phyloP scores from a whole-genome alignment of 2,113 vertebrate species.

The Donacobius atricapilla region DNA sequence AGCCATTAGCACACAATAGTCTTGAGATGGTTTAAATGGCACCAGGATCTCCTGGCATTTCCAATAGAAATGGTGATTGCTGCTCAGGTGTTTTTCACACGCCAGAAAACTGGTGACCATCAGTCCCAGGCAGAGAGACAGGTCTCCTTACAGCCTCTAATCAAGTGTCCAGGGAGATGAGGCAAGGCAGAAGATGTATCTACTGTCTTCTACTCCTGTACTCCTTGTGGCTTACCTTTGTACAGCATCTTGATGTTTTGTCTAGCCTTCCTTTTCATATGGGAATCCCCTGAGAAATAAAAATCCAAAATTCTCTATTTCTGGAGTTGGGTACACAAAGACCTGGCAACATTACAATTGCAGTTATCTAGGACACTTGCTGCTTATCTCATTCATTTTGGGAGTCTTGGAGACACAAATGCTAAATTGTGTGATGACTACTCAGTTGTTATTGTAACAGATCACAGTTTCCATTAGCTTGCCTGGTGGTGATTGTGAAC shows the following conservation, averaged over 20 bases:
- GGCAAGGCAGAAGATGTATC: neutral
- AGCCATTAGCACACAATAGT: neutral
- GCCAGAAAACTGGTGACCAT: neutral
- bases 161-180: neutral
- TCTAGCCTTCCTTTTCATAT: neutral
- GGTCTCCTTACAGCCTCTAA: neutral
- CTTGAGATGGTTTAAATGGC: neutral
- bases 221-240: neutral
- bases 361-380: neutral
- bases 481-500: neutral
- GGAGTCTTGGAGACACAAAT: neutral
- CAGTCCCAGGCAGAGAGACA: rapidly evolving
- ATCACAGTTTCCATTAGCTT: neutral
- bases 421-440: neutral
- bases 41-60: neutral
- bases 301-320: neutral
- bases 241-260: neutral
- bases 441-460: neutral
- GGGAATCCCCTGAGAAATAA: neutral
- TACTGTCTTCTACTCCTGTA: neutral
- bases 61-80: neutral
- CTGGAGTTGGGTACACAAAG: neutral
- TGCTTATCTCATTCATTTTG: neutral
- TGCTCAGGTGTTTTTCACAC: neutral
- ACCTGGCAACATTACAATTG: neutral